phyloP scores from a whole-genome alignment of 2,113 vertebrate genomes.

The Brienomyrus longianalis region DNA sequence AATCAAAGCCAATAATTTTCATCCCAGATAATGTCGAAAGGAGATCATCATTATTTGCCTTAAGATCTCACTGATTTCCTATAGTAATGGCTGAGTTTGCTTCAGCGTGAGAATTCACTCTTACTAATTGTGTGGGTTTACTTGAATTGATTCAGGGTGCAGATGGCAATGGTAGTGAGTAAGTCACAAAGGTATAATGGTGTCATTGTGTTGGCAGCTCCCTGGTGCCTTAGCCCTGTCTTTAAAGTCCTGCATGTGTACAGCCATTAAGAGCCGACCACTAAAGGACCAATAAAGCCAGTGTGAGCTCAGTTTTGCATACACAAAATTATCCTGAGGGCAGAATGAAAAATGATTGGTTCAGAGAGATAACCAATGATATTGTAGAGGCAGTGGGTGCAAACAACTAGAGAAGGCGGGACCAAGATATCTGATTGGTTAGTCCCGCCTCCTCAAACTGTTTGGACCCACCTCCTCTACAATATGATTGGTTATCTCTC shows the following conservation, averaged over 20 bases:
- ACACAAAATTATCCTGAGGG: too few relatives aligned
- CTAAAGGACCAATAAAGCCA: background rate
- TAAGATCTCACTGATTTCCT: background rate
- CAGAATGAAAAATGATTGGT: too few relatives aligned
- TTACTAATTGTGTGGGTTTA: conserved; percentile 1
- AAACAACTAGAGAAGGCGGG: too few relatives aligned
- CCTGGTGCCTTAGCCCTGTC: background rate
- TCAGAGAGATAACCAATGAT: too few relatives aligned
- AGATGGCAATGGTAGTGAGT: background rate
- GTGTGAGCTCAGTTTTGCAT: background rate
- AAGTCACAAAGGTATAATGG: background rate
- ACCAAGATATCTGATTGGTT: too few relatives aligned
- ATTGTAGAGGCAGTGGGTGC: too few relatives aligned
- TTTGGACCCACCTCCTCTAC: too few relatives aligned
- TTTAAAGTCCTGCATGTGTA: background rate
- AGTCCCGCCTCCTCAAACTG: too few relatives aligned
- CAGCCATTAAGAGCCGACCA: background rate
- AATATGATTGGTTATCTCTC: too few relatives aligned
- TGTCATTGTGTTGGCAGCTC: background rate
- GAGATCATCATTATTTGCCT: background rate
- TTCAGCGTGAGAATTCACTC: conserved; percentile 6
- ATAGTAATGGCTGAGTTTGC: background rate
- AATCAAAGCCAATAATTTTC: background rate
- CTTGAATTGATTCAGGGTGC: background rate
- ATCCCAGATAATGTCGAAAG: background rate